Evolutionary conservation across 2,888 invertebrate genomes (phyloP), one percentile per base, ranked within the genome.

Genomic region (Oegoconia quadripuncta): DNA sequence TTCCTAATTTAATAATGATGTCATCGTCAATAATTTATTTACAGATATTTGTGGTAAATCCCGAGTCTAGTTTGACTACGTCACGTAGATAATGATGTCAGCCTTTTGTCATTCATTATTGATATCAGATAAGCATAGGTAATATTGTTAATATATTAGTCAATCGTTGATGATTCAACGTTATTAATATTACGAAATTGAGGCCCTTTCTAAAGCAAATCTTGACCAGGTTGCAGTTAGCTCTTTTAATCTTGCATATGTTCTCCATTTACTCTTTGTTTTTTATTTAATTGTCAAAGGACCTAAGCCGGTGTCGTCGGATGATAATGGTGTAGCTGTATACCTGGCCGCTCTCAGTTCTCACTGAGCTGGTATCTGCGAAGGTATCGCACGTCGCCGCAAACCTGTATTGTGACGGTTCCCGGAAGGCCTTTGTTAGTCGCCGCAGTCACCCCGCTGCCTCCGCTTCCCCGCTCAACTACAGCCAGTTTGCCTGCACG

Each of bases 401-500:
- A 78, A 86, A 86, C 86, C 84, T 77, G 86, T 86, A 87, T 87
- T 84, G 81, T 84, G 78, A 62, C 77, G 66, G 73, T 86, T 86
- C 86, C 83, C 69, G 83, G 86, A 87, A 86, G 79, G 80, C 70
- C 81, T 87, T 86, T 86, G 83, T 86, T 76, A 28, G 25, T 29
- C 41, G 41, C 33, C 36, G 42, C 59, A 44, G 45, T 41, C 55
- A 49, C 44, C 38, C 63, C 55, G 60, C 61, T 59, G 50, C 61
- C 63, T 54, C 48, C 49, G 50, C 43, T 37, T 35, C 46, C 52
- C 37, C 46, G 35, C 35, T 13, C 17, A 28, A 41, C 48, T 43
- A 41, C 47, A 37, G 34, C 42, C 37, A 40, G 40, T 46, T 42
- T 34, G 48, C 51, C 37, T 43, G 35, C 38, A 40, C 41, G 58